Percentiles rank a stretch among this genome's conserved stretches.
phyloP scores from a whole-genome alignment of 2,888 invertebrate genomes.

The Drosophila helvetica region DNA sequence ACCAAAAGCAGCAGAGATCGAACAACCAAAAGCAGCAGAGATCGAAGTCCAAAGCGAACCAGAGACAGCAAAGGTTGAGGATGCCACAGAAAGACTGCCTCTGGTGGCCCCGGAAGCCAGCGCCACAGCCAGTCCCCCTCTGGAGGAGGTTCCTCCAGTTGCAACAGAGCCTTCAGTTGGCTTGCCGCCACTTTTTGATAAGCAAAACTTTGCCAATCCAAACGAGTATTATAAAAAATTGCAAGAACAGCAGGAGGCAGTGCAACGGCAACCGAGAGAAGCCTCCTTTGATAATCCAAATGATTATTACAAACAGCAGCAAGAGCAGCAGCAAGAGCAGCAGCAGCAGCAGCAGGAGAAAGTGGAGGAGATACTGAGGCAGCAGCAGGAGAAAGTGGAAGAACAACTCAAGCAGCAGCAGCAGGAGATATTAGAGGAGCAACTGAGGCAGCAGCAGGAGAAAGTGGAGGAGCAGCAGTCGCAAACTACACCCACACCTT shows the following conservation, averaged over 20 bases:
- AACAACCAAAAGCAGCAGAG: background rate
- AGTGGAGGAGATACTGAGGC: background rate
- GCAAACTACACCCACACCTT: constrained; percentile 44
- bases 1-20: too few species aligned
- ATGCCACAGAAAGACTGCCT: background rate
- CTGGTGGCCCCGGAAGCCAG: background rate
- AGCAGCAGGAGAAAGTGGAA: constrained; percentile 6
- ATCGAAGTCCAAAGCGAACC: background rate
- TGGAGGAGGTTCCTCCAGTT: background rate
- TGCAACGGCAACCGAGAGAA: background rate
- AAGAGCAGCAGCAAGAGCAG: background rate
- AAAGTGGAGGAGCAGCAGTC: background rate
- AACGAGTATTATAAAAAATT: constrained; percentile 60
- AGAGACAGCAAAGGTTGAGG: background rate
- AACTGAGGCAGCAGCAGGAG: background rate
- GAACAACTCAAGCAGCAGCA: background rate
- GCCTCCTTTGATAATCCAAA: background rate
- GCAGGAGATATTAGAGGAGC: constrained; percentile 9
- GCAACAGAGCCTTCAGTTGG: constrained; percentile 14
- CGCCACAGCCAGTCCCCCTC: background rate
- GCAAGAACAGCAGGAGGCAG: constrained; percentile 46
- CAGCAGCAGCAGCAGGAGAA: background rate
- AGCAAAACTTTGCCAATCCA: constrained; percentile 52
- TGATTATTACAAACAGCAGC: constrained; percentile 6
- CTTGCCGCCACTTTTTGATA: constrained; percentile 58